Evolutionary conservation across 2,888 invertebrate genomes (phyloP), one percentile per base, ranked within the genome.

Genomic region (Nowickia ferox): DNA sequence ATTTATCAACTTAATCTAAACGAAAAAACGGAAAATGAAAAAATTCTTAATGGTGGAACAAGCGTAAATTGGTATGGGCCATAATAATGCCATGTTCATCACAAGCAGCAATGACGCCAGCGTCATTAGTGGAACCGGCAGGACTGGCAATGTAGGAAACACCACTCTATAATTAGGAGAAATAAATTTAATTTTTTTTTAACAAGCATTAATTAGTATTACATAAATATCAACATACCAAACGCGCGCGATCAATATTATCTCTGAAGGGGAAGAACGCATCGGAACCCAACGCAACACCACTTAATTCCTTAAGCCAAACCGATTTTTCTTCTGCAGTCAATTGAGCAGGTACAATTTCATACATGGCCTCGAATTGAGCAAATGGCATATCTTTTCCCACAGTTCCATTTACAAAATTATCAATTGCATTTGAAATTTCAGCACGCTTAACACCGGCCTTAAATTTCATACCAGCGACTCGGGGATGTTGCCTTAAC

Each of bases 181-280:
- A 55, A 17, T 17, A 42, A 19, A 17, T 17, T 19, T 22, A 3
- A 22, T 22, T 44, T 3, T 65, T 65, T 19, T 65, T 15, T 65
- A 4, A 19, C 10, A 55, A 13, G 53, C 0, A 30, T 11, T 53
- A n/a, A n/a, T n/a, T n/a, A n/a, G n/a, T n/a, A n/a, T n/a, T n/a
- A n/a, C n/a, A n/a, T n/a, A n/a, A n/a, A n/a, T n/a, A n/a, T n/a
- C n/a, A n/a, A 85, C 93, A 91, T 91, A 98, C 98, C 95, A 97
- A 95, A 88, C 95, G 94, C 65, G 98, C 98, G 87, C 98, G 94
- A 92, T 99, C 99, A 78, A 99, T 96, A 90, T 98, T 99, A 91
- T 99, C 99, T 88, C 98, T 94, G 95, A 99, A 99, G 42, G 99
- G 99, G 94, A 99, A 99, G 94, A 99, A 99, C 0, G 99, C 99